Base-by-base conservation (phyloP, 92 coral and sea anemone species). In the Muricea muricata region DNA sequence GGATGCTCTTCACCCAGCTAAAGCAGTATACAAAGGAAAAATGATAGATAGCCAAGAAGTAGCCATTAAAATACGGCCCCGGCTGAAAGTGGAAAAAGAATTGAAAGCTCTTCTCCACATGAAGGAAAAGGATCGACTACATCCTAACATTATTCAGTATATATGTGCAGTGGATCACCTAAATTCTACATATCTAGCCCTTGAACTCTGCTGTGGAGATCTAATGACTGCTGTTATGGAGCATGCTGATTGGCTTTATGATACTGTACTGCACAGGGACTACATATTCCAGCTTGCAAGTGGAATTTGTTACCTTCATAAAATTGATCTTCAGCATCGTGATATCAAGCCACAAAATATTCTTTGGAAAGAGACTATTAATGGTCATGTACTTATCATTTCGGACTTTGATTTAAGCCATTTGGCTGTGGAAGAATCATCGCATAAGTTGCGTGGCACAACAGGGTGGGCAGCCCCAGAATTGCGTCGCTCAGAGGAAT, bases 271-370 rank as follows among this genome's bases (percentile, higher is more conserved):
- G 14, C 76, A 78, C 23, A 17, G 10, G 24, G 67, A 66, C 28
- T 65, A 50, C 41, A 23, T 81, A 25, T 45, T 56, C 39, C 85
- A 81, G 85, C 14, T 66, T 23, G 25, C 60, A 15, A 23, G 18
- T 12, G 85, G 85, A 48, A 30, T 81, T 55, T 31, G 24, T 20
- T 46, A 10, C 58, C 60, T 81, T n/a, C 85, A 81, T 17, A 24
- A 48, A 81, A 6, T 6, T 45, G 45, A 26, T 35, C 26, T 81
- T 23, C 60, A 81, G 29, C 85, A 81, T 21, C 80, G 85, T 42
- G 85, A 81, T 66, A 81, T 81, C 28, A 81, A 81, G 72, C 85
- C 85, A 18, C 57, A 34, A 24, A 81, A 81, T 30, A 81, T 81
- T 63, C 79, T 81, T 32, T 81, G 85, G 85, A 81, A 81, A 66